Percentiles rank a stretch among this genome's conserved stretches.
These are phyloP conservation scores for Protula sp. DNA, from an alignment of 2,888 invertebrate species.

Conservation along the genomic window DNA sequence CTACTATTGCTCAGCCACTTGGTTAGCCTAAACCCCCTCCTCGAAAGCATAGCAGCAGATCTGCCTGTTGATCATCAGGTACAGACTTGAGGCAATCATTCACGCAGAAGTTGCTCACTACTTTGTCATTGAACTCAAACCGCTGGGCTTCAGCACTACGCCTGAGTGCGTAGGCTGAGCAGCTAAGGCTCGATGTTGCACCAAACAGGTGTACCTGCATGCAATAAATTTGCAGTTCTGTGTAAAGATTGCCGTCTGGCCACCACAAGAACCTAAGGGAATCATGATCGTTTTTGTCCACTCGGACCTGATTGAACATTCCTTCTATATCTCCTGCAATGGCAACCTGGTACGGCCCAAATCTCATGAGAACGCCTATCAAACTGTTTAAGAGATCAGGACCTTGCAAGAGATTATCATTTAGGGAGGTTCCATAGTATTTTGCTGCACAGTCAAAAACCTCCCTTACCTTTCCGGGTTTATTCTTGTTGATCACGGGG, in stretches of 20 bases:
- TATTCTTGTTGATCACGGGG: background rate
- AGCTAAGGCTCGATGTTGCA: background rate
- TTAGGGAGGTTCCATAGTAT: background rate
- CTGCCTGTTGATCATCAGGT: background rate
- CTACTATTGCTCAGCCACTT: background rate
- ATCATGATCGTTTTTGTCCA: background rate
- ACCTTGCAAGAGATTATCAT: background rate
- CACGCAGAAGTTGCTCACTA: background rate
- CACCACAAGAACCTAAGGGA: background rate
- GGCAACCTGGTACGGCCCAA: background rate
- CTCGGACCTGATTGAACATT: background rate
- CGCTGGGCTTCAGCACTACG: background rate
- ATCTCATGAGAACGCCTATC: background rate
- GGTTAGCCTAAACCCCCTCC: background rate
- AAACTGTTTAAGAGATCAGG: background rate
- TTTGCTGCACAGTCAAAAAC: background rate
- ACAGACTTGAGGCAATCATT: background rate
- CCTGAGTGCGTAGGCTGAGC: background rate
- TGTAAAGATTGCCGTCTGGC: background rate
- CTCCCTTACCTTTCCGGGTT: background rate
- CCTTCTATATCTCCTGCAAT: background rate
- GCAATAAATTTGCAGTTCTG: background rate
- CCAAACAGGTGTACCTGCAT: background rate
- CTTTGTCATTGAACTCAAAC: background rate
- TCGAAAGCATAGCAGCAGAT: background rate